Percentiles rank a stretch among this genome's conserved stretches.
phyloP scores from a whole-genome alignment of 2,888 invertebrate species.

The Leuctra nigra region DNA sequence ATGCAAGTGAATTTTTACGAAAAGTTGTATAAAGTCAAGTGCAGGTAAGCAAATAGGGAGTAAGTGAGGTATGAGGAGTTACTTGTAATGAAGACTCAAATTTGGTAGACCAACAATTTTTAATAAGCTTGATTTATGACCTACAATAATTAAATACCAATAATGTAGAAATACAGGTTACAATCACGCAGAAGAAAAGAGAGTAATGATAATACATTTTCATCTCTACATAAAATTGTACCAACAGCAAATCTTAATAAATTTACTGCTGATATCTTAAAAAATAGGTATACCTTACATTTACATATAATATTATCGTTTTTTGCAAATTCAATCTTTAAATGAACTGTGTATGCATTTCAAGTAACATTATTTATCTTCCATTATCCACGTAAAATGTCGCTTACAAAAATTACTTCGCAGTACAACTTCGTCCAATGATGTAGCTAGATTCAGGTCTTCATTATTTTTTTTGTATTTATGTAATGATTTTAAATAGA shows the following conservation, averaged over 20 bases:
- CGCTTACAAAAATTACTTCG: not conserved
- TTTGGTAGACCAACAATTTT: constrained; percentile 15
- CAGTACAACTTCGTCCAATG: not conserved
- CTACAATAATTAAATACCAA: constrained; percentile 19
- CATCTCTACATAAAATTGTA: not conserved
- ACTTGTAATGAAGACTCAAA: not conserved
- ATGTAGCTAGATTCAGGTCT: not conserved
- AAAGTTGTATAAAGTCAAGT: too few species aligned
- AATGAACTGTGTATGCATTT: too few species aligned
- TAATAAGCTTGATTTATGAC: constrained; percentile 14
- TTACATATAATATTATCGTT: too few species aligned
- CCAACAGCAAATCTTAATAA: not conserved
- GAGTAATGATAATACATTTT: constrained; percentile 4
- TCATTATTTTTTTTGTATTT: not conserved
- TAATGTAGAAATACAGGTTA: constrained; percentile 22
- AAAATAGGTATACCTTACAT: constrained; percentile 1
- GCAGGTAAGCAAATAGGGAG: too few species aligned
- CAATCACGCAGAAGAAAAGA: constrained; percentile 20
- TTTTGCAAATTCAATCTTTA: too few species aligned
- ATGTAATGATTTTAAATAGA: too few species aligned
- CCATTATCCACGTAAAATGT: not conserved
- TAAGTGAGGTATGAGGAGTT: too few species aligned
- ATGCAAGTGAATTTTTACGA: too few species aligned
- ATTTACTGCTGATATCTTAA: constrained; percentile 1
- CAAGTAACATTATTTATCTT: not conserved